Evolutionary conservation across 1,140 invertebrate genomes (phyloP), one percentile per base, ranked within the genome.

Genomic region (Caenorhabditis tropicalis): DNA sequence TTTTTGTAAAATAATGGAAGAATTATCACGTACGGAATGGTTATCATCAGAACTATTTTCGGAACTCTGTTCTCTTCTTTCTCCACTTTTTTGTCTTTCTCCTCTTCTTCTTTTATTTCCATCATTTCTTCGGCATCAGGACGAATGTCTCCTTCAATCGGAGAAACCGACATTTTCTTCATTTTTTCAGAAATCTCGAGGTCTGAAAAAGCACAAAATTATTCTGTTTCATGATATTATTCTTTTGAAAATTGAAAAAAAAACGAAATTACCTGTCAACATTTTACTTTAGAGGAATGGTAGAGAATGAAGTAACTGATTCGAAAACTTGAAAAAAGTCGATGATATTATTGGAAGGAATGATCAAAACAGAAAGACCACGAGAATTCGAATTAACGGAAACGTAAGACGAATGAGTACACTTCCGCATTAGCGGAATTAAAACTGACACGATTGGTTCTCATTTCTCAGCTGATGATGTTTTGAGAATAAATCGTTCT

Each of bases 41-140:
- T 43, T 33, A 74, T 74, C 3, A 74, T 19, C 9, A 74, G 36
- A 10, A 74, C 65, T 4, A 74, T 12, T 74, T 74, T 74, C n/a
- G 65, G 65, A 19, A n/a, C 15, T 4, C 12, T 33, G 27, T 36
- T 74, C 15, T 33, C 33, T 43, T 74, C 19, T 43, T 74, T 5
- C n/a, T 74, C 65, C 19, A 36, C 36, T 74, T 46, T 24, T 43
- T 74, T 74, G n/a, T 74, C 65, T 19, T 39, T 15, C 15, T 74
- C 65, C n/a, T 74, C 36, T 31, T 74, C 65, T 43, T 74, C 65
- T 74, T 74, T 74, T 43, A 43, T 39, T 36, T 74, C 65, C 65
- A 74, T 24, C 43, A 46, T 16, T 19, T 74, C 65, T 27, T 74
- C 36, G 9, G 24, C 21, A 46, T 74, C 65, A 46, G 65, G 36